Evolutionary conservation across 2,888 invertebrate genomes (phyloP), one percentile per base, ranked within the genome.

Genomic region (Caenorhabditis uteleia): DNA sequence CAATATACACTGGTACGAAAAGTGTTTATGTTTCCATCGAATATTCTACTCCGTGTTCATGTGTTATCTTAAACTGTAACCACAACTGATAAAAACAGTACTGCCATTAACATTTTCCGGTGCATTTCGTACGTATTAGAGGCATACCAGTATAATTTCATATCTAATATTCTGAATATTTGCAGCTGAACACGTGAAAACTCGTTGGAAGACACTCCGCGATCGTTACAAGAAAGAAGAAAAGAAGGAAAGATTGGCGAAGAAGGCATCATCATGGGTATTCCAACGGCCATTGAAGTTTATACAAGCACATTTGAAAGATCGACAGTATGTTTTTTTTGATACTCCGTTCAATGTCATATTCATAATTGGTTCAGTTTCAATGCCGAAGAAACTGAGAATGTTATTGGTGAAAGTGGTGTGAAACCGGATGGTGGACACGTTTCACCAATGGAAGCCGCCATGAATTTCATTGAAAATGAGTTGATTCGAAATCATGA

Each of bases 191-290:
- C 71, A 72, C 46, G 77, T 76, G n/a, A 71, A 76, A 44, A 77
- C 76, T 10, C 66, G 78, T 3, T 78, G 78, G 78, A 78, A 78
- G 68, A 78, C 78, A n/a, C 39, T 78, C 33, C 55, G 78, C 23
- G 78, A 78, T 26, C 58, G 77, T 21, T 78, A 66, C 65, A 78
- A 78, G 45, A 78, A 78, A 36, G 78, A 78, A 48, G 75, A 70
- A 21, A 72, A 70, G 60, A 74, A 72, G 45, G 70, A 65, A 26
- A 27, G 60, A 31, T 7, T 57, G 12, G 47, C 56, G 3, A 71
- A 71, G 27, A 70, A 67, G 39, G 51, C 58, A 23, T 66, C 69
- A 7, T 60, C 49, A 20, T 74, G 74, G 74, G 62, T 57, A 7
- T 70, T 68, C 29, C 72, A 68, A 31, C 54, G 64, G 23, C 58